Percentiles rank a stretch among this genome's conserved stretches.
Evolutionary conservation across 2,113 vertebrate genomes (phyloP).

Genomic region (Sinocyclocheilus rhinocerous): DNA sequence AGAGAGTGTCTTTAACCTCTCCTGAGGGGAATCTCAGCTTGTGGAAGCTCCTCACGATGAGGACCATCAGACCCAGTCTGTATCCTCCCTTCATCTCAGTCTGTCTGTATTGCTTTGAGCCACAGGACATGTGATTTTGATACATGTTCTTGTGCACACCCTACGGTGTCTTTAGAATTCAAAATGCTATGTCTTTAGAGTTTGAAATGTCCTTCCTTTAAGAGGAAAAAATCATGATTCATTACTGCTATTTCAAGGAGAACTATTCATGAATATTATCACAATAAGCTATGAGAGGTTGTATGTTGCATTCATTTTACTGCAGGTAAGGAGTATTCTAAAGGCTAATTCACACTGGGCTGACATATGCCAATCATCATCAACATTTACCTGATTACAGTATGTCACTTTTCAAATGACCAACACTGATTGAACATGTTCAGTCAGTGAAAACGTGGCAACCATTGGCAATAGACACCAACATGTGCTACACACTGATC

Average conservation of each 20-base stretch:
- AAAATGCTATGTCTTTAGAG: not conserved
- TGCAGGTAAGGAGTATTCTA: too few species aligned
- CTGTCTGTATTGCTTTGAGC: conserved; percentile 17
- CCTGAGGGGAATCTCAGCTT: conserved; percentile 26
- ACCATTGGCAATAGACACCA: too few species aligned
- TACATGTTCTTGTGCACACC: conserved; percentile 21
- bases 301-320: too few species aligned
- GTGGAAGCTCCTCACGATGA: not conserved
- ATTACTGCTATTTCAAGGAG: not conserved
- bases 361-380: too few species aligned
- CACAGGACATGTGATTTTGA: conserved; percentile 33
- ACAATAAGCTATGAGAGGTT: too few species aligned
- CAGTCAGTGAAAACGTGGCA: too few species aligned
- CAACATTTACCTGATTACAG: too few species aligned
- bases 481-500: too few species aligned
- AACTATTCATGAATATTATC: not conserved
- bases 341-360: too few species aligned
- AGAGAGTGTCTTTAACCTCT: not conserved
- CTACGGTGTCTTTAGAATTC: conserved; percentile 12
- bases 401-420: too few species aligned
- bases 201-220: not conserved
- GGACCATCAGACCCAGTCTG: not conserved
- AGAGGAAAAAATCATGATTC: not conserved
- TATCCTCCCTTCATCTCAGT: not conserved
- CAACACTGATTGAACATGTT: too few species aligned